Evolutionary conservation across 2,888 invertebrate species (phyloP), one percentile per base, ranked within the genome.

Genomic region (Chrysomela aeneicollis): DNA sequence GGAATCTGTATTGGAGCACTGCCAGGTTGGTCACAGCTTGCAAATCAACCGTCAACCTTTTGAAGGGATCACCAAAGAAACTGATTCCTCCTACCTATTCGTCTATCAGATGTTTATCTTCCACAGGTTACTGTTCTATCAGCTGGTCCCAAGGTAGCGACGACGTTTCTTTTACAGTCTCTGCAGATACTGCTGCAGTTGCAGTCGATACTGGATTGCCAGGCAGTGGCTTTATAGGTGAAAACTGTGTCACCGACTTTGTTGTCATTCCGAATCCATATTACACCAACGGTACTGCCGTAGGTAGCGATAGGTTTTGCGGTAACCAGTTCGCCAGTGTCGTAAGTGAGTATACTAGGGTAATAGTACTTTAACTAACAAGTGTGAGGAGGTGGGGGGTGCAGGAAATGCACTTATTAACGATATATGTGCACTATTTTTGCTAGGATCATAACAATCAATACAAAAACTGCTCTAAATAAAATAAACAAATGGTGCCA

Each of bases 1-100:
- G 93, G 93, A 3, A 88, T 92, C 58, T 94, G 94, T 74, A 86
- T 94, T 18, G 84, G 89, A 74, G 89, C 90, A 87, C 88, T 86
- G 55, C 86, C 89, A 0, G 63, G 59, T 59, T 12, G 50, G 19
- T 15, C 8, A 42, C 6, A 15, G 32, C 6, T 5, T 26, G 26
- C 3, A n/a, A n/a, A n/a, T n/a, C n/a, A n/a, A n/a, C n/a, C n/a
- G n/a, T n/a, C n/a, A n/a, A n/a, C n/a, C n/a, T n/a, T n/a, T n/a
- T n/a, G n/a, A n/a, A n/a, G n/a, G n/a, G n/a, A n/a, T n/a, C n/a
- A n/a, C n/a, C n/a, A n/a, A n/a, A n/a, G n/a, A n/a, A n/a, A n/a
- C n/a, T n/a, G n/a, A n/a, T n/a, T n/a, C n/a, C n/a, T n/a, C n/a
- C n/a, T n/a, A n/a, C n/a, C n/a, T 6, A 26, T 26, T 6, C 6